Base-by-base conservation (phyloP, 1,140 invertebrate species). In the Eciton burchellii region DNA sequence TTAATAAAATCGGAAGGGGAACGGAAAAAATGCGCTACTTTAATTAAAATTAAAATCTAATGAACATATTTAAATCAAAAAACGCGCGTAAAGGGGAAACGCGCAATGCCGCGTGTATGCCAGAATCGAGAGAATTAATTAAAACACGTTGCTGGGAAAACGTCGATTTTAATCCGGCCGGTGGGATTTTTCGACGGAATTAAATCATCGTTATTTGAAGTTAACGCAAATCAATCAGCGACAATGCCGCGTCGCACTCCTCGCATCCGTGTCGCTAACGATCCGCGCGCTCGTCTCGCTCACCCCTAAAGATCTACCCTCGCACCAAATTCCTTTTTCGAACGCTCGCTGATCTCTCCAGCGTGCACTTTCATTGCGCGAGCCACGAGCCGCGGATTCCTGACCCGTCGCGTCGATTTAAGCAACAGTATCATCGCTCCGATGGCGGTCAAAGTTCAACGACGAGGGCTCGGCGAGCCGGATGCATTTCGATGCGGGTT, bases 11-110 rank as follows among this genome's bases (percentile, higher is more conserved):
- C 5, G 60, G 26, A 35, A 62, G 57, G 41, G 26, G 14, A 49
- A 49, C 41, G 52, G 43, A 68, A 76, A 76, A 76, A 76, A 74
- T 63, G 29, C 41, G n/a, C n/a, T 74, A 43, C 63, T 63, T 76
- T 76, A 76, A 63, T 65, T 76, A 52, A 76, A 76, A 65, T 76
- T 76, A 65, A 65, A 65, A 65, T 52, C 59, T 65, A 76, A 76
- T 76, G 59, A 52, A 65, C 72, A 65, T 76, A 76, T 65, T 52
- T 65, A 63, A 76, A 76, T n/a, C 26, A 65, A 49, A 56, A 65
- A n/a, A n/a, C n/a, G n/a, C n/a, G 43, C 43, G 63, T 65, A 76
- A 63, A 41, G 45, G 12, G 29, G 19, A 45, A 52, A 65, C 26
- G 26, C 12, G 52, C 59, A n/a, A 35, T 73, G 71, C 71, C 41